A percentile compares a stretch with the other conserved stretches of the same genome.
phyloP scores from a whole-genome alignment of 1,140 invertebrate genomes.

The Drosophila nannoptera region DNA sequence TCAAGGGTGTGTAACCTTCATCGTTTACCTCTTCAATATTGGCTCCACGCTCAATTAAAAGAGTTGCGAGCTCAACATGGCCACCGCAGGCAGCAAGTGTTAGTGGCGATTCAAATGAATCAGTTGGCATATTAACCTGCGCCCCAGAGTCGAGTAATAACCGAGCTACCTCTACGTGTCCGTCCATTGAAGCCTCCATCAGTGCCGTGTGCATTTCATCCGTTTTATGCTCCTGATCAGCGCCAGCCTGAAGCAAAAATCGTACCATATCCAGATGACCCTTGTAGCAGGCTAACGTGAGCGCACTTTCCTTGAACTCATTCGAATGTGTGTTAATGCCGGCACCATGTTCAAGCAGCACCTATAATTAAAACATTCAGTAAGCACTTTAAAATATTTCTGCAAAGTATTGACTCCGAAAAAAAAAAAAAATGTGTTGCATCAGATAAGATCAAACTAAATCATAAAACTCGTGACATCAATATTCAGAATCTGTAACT shows the following conservation, averaged over 20 bases:
- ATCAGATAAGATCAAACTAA: constrained; percentile 79
- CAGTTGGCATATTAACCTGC: constrained; percentile 99
- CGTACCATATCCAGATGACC: constrained; percentile 98
- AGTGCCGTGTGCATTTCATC: constrained; percentile 99
- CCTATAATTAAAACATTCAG: constrained; percentile 23
- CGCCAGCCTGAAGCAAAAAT: constrained; percentile 94
- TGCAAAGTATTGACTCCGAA: no score
- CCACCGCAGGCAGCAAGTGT: constrained; percentile 99
- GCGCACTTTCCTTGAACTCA: constrained; percentile 97
- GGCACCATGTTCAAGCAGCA: constrained; percentile 92
- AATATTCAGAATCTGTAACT: constrained; percentile 66
- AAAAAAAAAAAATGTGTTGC: background rate
- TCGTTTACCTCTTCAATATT: constrained; percentile 99
- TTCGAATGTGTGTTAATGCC: constrained; percentile 99
- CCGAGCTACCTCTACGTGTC: constrained; percentile 97
- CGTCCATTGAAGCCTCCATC: constrained; percentile 99
- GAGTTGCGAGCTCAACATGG: constrained; percentile 96
- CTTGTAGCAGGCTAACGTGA: constrained; percentile 98
- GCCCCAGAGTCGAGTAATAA: constrained; percentile 97
- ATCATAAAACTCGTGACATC: constrained; percentile 49
- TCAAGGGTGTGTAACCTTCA: constrained; percentile 99
- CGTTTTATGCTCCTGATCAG: constrained; percentile 98
- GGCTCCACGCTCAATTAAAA: constrained; percentile 96
- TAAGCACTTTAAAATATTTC: background rate
- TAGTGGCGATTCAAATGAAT: constrained; percentile 99